Evolutionary conservation across 2,888 invertebrate species (phyloP).

Genomic region (Coremacera marginata): DNA sequence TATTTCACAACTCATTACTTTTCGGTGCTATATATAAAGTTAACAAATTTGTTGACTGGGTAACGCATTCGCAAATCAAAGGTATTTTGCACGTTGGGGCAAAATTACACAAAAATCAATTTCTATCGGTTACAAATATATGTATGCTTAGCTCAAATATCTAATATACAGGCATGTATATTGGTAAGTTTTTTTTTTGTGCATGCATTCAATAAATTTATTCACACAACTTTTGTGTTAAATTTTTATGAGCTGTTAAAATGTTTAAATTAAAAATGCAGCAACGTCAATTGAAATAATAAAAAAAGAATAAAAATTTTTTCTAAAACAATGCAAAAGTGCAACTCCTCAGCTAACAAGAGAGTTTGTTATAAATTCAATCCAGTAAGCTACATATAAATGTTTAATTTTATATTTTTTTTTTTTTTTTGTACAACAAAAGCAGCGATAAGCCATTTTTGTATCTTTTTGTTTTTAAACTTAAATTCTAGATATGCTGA

Average conservation of each 20-base stretch:
- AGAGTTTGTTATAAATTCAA: no score
- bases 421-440: no score
- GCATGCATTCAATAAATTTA: background rate
- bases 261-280: background rate
- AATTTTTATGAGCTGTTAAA: no score
- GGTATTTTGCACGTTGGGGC: conserved; percentile 3
- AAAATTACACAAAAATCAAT: conserved; percentile 12
- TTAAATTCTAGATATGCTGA: no score
- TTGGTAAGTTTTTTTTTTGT: background rate
- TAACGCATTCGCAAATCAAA: conserved; percentile 26
- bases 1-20: conserved; percentile 20
- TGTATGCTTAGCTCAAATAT: background rate
- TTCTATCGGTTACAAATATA: background rate
- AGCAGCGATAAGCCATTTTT: no score
- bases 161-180: background rate
- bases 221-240: background rate
- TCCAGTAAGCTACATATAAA: no score
- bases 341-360: conserved; percentile 71
- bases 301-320: conserved; percentile 14
- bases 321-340: conserved; percentile 40
- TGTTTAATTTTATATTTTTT: no score
- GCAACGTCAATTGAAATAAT: background rate
- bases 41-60: background rate
- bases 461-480: no score
- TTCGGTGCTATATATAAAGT: conserved; percentile 55